Evolutionary conservation across 2,888 invertebrate species (phyloP).

Genomic region (Eudasyphora cyanicolor): DNA sequence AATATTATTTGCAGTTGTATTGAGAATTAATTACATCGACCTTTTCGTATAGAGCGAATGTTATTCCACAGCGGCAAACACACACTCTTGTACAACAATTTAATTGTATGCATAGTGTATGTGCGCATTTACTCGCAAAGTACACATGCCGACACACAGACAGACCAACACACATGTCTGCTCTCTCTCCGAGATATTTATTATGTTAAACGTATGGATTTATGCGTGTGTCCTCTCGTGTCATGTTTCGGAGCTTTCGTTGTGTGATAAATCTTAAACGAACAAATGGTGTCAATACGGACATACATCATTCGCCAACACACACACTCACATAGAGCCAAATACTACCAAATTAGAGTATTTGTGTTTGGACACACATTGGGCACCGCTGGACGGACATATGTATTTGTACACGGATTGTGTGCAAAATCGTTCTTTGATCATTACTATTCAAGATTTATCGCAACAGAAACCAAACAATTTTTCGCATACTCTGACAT

Average conservation of each 20-base stretch:
- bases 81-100: neutral
- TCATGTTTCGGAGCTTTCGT: neutral
- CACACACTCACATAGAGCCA: neutral
- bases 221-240: neutral
- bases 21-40: slow-evolving; percentile 39
- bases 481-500: neutral
- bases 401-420: neutral
- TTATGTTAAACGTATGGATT: slow-evolving; percentile 27
- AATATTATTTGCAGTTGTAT: slow-evolving; percentile 38
- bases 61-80: neutral
- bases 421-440: neutral
- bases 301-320: slow-evolving; percentile 21
- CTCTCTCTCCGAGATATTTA: slow-evolving; percentile 4
- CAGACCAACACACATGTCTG: neutral
- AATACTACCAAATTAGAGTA: neutral
- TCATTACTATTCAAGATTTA: slow-evolving; percentile 17
- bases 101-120: neutral
- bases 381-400: neutral
- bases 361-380: neutral
- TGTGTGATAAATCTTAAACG: slow-evolving; percentile 22
- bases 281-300: slow-evolving; percentile 33
- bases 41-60: slow-evolving; percentile 3
- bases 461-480: neutral
- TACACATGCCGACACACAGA: neutral
- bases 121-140: too few relatives aligned